Conservation (phyloP, 2,113 vertebrate species). For the Polypterus bichir region DNA sequence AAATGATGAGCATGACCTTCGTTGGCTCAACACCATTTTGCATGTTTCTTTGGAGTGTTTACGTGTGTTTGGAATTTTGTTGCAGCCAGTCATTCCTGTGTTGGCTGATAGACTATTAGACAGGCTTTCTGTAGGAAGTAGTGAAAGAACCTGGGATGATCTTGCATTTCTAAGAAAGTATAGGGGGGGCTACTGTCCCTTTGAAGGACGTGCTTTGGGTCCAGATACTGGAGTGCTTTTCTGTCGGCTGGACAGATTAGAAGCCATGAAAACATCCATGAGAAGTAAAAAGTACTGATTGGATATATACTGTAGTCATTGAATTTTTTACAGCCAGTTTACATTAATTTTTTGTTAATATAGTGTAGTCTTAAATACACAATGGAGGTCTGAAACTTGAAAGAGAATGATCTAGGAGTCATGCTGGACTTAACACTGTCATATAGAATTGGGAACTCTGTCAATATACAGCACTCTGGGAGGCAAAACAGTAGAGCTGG, state of each 20-base stretch:
- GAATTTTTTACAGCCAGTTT: too few relatives aligned
- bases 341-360: too few relatives aligned
- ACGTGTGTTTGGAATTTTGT: conserved; percentile 68
- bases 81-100: conserved; percentile 73
- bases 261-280: neutral
- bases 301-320: too few relatives aligned
- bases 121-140: conserved; percentile 53
- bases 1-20: conserved; percentile 34
- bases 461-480: too few relatives aligned
- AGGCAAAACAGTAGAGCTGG: too few relatives aligned
- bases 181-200: conserved; percentile 46
- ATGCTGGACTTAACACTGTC: too few relatives aligned
- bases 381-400: too few relatives aligned
- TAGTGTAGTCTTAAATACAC: too few relatives aligned
- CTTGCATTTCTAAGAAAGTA: conserved; percentile 57
- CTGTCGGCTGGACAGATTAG: conserved; percentile 50
- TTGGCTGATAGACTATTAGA: conserved; percentile 62
- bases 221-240: conserved; percentile 70
- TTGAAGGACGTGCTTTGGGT: conserved; percentile 71
- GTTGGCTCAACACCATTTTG: conserved; percentile 72
- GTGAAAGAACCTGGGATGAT: conserved; percentile 48
- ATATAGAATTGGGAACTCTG: too few relatives aligned
- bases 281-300: too few relatives aligned
- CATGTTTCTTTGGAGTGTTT: conserved; percentile 76
- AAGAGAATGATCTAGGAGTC: too few relatives aligned